Percentiles rank a stretch among this genome's conserved stretches.
These are phyloP conservation scores for Anableps anableps DNA, from an alignment of 2,797 vertebrate genomes.

Conservation along the genomic window DNA sequence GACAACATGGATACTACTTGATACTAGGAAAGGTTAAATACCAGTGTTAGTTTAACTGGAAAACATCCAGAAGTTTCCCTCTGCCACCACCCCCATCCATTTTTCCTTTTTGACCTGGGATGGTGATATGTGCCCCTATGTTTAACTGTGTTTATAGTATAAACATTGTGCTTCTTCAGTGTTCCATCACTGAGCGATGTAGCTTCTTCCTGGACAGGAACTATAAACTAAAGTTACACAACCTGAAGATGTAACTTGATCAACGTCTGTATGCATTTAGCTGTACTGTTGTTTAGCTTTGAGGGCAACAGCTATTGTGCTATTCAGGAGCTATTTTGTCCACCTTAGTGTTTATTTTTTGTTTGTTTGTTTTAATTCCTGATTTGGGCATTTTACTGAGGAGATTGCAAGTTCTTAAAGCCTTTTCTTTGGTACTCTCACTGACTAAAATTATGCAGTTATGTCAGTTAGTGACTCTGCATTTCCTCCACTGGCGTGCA, in stretches of 20 bases:
- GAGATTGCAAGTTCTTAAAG: neutral
- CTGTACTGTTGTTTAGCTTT: neutral
- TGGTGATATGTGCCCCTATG: constrained; percentile 85
- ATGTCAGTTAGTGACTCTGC: neutral
- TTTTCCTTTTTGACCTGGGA: constrained; percentile 63
- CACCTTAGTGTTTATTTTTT: neutral
- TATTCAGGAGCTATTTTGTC: neutral
- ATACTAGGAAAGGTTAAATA: neutral
- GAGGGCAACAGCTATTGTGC: neutral
- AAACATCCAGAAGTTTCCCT: neutral
- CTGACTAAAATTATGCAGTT: neutral
- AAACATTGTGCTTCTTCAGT: constrained; percentile 86
- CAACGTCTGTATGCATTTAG: constrained; percentile 4
- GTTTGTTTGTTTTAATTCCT: neutral
- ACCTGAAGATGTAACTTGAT: constrained; percentile 44
- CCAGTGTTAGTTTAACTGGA: neutral
- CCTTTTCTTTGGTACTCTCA: neutral
- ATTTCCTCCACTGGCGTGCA: neutral
- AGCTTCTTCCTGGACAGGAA: constrained; percentile 81
- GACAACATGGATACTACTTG: neutral
- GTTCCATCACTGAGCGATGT: constrained; percentile 88
- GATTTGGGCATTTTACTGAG: neutral
- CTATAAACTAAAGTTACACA: constrained; percentile 20
- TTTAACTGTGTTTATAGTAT: constrained; percentile 91
- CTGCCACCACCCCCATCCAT: neutral